A percentile compares a stretch with the other conserved stretches of the same genome.
Conservation (phyloP, 2,888 invertebrate species). For the Caenorhabditis sulstoni region DNA sequence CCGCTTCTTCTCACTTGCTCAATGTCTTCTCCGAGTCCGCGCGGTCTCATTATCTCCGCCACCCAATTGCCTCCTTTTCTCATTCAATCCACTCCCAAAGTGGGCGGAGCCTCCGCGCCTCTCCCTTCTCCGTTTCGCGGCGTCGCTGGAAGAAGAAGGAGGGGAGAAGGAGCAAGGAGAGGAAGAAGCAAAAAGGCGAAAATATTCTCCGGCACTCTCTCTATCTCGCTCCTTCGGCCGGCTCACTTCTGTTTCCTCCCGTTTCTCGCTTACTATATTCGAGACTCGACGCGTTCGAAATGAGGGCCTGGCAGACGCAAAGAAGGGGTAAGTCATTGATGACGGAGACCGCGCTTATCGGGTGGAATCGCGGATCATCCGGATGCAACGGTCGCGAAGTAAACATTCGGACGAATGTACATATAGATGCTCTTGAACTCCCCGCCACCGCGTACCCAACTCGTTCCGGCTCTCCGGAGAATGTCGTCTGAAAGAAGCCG, state of each 20-base stretch:
- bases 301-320: slow-evolving; percentile 53
- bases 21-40: slow-evolving; percentile 4
- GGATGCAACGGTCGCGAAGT: slow-evolving; percentile 1
- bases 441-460: too few relatives aligned
- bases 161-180: slow-evolving; percentile 7
- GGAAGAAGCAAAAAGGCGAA: slow-evolving; percentile 43
- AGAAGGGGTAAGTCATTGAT: slow-evolving; percentile 41
- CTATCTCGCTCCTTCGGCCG: background rate
- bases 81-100: slow-evolving; percentile 39
- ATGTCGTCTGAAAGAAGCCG: too few relatives aligned
- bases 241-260: too few relatives aligned
- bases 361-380: slow-evolving; percentile 38
- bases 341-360: too few relatives aligned
- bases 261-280: too few relatives aligned
- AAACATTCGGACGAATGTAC: too few relatives aligned
- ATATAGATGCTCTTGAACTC: too few relatives aligned
- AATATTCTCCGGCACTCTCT: slow-evolving; percentile 25
- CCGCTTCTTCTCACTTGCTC: background rate
- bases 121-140: slow-evolving; percentile 9
- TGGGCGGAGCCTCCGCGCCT: slow-evolving; percentile 33
- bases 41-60: slow-evolving; percentile 41
- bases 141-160: slow-evolving; percentile 18
- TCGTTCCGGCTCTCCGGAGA: too few relatives aligned
- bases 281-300: slow-evolving; percentile 4
- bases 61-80: slow-evolving; percentile 42